phyloP scores from a whole-genome alignment of 2,113 vertebrate genomes.

The Tricholaema leucomelas region DNA sequence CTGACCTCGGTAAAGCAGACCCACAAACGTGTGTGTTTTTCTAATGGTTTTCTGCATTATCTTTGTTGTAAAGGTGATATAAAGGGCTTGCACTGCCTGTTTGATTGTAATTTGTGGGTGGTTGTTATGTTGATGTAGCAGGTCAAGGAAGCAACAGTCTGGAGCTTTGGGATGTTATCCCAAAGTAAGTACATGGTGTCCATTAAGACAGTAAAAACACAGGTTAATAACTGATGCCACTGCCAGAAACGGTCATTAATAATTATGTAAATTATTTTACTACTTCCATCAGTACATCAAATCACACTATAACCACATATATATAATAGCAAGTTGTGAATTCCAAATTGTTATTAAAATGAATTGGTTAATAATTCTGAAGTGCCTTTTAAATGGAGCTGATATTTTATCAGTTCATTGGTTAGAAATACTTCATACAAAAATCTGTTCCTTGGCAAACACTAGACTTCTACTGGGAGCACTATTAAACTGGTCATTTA shows the following conservation, averaged over 20 bases:
- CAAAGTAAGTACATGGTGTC: not conserved
- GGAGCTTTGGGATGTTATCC: not conserved
- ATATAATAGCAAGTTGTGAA: not conserved
- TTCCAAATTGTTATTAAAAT: not conserved
- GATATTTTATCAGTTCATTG: not conserved
- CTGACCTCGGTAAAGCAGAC: not conserved
- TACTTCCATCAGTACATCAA: not conserved
- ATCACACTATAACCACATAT: not conserved
- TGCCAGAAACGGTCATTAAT: not conserved
- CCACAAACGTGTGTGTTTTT: not conserved
- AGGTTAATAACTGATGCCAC: not conserved
- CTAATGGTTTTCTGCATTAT: not conserved
- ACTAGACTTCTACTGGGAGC: not conserved
- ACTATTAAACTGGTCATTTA: not conserved
- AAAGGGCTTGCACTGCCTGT: not conserved
- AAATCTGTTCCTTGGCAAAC: not conserved
- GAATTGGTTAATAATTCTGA: not conserved
- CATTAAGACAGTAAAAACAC: not conserved
- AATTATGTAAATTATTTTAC: not conserved
- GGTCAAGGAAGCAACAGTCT: not conserved
- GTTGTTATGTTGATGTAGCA: not conserved
- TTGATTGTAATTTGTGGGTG: not conserved
- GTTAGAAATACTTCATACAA: constrained; percentile 21
- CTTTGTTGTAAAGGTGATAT: not conserved
- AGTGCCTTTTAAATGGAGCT: not conserved